Conservation (phyloP, 2,888 invertebrate species). For the Formica aserva region DNA sequence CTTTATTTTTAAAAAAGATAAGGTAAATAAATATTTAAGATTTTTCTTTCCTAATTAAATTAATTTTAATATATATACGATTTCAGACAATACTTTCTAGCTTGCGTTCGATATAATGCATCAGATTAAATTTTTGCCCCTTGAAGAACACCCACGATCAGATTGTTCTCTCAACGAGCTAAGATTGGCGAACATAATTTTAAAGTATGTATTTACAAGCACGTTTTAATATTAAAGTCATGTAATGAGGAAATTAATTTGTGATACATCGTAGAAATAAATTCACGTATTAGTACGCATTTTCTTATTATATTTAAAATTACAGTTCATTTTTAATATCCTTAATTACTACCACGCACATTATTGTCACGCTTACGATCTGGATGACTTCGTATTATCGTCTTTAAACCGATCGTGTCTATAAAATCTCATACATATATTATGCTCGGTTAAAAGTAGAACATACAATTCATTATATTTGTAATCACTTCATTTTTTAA, state of each 20-base stretch:
- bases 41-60: neutral
- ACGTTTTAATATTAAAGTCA: conserved; percentile 10
- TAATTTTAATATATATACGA: neutral
- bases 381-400: conserved; percentile 2
- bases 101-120: neutral
- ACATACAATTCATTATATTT: neutral
- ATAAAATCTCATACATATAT: neutral
- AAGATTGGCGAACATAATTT: conserved; percentile 1
- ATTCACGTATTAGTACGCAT: neutral
- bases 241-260: conserved; percentile 5
- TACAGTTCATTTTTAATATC: neutral
- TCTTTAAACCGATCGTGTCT: neutral
- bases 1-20: neutral
- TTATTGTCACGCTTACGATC: neutral
- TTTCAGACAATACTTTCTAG: neutral
- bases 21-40: neutral
- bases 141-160: conserved; percentile 15
- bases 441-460: neutral
- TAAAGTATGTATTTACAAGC: neutral
- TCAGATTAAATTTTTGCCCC: conserved; percentile 4
- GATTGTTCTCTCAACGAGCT: neutral
- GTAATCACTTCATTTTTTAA: neutral
- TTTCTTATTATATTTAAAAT: neutral
- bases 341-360: neutral
- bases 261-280: neutral